Percentiles rank a stretch among this genome's conserved stretches.
Conservation (phyloP, 2,113 vertebrate species). For the Cyanistes caeruleus region DNA sequence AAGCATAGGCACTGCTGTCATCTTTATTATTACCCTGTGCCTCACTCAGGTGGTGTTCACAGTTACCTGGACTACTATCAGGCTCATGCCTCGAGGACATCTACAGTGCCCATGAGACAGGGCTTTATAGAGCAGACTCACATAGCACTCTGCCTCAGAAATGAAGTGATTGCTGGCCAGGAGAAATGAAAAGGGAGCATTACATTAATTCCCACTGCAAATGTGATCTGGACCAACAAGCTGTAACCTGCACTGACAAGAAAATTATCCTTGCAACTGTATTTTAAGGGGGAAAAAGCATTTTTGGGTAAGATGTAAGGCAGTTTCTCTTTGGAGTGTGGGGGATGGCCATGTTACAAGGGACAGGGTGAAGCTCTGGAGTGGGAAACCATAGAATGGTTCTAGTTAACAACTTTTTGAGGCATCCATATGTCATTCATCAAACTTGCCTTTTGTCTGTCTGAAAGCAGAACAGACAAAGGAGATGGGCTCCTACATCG, state of each 20-base stretch:
- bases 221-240: conserved; percentile 36
- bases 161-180: conserved; percentile 26
- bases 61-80: conserved; percentile 25
- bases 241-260: conserved; percentile 1
- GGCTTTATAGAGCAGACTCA: conserved; percentile 43
- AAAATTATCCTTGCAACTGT: conserved; percentile 15
- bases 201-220: conserved; percentile 37
- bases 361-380: background rate
- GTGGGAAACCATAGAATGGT: background rate
- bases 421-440: conserved; percentile 10
- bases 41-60: conserved; percentile 12
- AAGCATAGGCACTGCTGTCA: background rate
- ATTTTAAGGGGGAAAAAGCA: background rate
- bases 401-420: conserved; percentile 31
- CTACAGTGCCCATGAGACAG: conserved; percentile 27
- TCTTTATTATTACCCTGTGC: conserved; percentile 21
- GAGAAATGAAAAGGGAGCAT: conserved; percentile 52
- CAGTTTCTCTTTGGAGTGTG: background rate
- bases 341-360: background rate
- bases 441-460: conserved; percentile 24
- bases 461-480: conserved; percentile 50
- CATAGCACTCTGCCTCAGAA: conserved; percentile 23
- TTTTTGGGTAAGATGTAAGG: background rate
- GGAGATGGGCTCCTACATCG: conserved; percentile 13
- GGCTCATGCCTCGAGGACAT: conserved; percentile 35